phyloP scores from a whole-genome alignment of 2,888 invertebrate genomes.

The Crematogaster levior region DNA sequence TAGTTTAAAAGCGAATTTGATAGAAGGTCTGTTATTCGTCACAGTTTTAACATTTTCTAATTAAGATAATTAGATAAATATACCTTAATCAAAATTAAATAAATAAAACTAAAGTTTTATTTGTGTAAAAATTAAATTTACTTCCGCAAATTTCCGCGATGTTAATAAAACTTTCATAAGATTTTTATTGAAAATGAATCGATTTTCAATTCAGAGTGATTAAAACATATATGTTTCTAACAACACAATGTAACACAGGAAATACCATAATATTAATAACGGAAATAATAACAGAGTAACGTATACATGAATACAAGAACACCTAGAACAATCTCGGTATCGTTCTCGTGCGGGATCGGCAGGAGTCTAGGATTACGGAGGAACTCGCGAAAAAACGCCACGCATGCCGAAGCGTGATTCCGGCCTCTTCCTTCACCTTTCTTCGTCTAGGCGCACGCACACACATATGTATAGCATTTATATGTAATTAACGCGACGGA shows the following conservation, averaged over 20 bases:
- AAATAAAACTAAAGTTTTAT: neutral
- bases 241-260: neutral
- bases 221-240: neutral
- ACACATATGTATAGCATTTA: constrained; percentile 23
- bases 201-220: neutral
- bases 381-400: constrained; percentile 74
- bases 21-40: too few relatives aligned
- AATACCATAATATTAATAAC: constrained; percentile 4
- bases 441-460: constrained; percentile 27
- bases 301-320: constrained; percentile 20
- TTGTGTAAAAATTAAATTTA: neutral
- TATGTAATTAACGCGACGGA: constrained; percentile 60
- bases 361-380: constrained; percentile 57
- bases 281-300: neutral
- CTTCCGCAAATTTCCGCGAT: neutral
- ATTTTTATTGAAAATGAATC: neutral
- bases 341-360: constrained; percentile 21
- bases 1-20: too few relatives aligned
- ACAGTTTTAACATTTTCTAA: neutral
- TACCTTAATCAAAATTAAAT: too few relatives aligned
- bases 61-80: constrained; percentile 7
- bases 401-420: constrained; percentile 82
- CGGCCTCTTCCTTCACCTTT: constrained; percentile 65
- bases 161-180: neutral
- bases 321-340: constrained; percentile 27